These are phyloP conservation scores for Catagonus wagneri DNA, from an alignment of 2,113 vertebrate species.

Conservation along the genomic window DNA sequence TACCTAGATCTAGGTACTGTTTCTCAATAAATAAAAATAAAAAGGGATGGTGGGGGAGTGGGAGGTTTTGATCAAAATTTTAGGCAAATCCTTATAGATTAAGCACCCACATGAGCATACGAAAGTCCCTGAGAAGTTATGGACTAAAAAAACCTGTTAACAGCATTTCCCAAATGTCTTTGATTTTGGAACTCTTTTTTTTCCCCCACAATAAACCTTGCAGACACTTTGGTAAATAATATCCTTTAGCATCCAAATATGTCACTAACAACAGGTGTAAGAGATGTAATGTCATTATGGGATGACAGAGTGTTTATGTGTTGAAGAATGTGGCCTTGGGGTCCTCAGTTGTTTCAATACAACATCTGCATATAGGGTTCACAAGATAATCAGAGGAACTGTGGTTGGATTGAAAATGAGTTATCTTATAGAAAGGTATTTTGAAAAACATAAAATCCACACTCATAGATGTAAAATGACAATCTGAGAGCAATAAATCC, in stretches of 20 bases:
- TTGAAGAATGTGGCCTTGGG: conserved; percentile 17
- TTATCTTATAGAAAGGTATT: conserved; percentile 53
- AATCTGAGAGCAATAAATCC: conserved; percentile 47
- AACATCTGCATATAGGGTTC: conserved; percentile 66
- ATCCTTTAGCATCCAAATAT: not conserved
- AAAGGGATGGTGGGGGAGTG: not conserved
- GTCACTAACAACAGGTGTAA: not conserved
- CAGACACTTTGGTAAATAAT: not conserved
- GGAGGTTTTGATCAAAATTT: not conserved
- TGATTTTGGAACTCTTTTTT: not conserved
- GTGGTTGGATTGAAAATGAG: conserved; percentile 58
- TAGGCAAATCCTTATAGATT: not conserved
- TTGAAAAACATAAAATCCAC: conserved; percentile 66
- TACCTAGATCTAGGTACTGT: not conserved
- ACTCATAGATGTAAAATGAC: conserved; percentile 19
- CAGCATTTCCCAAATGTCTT: not conserved
- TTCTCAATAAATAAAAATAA: conserved; percentile 20
- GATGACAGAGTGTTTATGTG: conserved; percentile 10
- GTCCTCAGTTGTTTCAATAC: conserved; percentile 1
- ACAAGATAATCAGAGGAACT: conserved; percentile 39
- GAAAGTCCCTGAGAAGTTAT: not conserved
- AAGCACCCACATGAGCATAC: not conserved
- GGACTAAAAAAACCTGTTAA: conserved; percentile 1
- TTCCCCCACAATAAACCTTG: not conserved
- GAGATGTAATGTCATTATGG: not conserved